These are phyloP conservation scores for Macropodus opercularis DNA, from an alignment of 2,797 vertebrate genomes.

Conservation along the genomic window DNA sequence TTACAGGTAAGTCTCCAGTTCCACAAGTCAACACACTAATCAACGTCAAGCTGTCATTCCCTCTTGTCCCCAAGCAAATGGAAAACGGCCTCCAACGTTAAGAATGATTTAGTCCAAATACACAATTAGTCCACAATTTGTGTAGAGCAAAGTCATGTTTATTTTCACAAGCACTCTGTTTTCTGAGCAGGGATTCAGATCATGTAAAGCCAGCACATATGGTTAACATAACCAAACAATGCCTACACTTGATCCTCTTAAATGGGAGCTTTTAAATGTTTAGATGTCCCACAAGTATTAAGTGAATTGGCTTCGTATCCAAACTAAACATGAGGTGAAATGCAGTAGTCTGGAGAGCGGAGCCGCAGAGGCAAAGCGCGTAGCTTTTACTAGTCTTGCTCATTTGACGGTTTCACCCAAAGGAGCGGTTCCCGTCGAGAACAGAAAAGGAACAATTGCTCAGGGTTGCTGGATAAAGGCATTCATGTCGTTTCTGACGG, in stretches of 20 bases:
- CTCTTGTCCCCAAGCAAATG: constrained; percentile 67
- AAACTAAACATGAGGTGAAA: constrained; percentile 80
- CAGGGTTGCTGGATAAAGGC: constrained; percentile 1
- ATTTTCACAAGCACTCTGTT: constrained; percentile 79
- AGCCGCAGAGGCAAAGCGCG: constrained; percentile 62
- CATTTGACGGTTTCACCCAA: constrained; percentile 66
- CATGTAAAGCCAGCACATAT: constrained; percentile 82
- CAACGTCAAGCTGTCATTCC: constrained; percentile 80
- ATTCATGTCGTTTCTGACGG: constrained; percentile 27
- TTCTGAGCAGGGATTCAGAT: constrained; percentile 77
- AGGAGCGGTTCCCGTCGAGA: constrained; percentile 67
- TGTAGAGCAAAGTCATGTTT: constrained; percentile 82
- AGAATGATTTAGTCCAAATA: constrained; percentile 81
- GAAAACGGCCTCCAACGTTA: constrained; percentile 77
- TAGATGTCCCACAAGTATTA: constrained; percentile 83
- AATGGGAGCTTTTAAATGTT: constrained; percentile 81
- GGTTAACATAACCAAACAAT: constrained; percentile 87
- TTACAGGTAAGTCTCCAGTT: constrained; percentile 81
- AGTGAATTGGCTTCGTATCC: constrained; percentile 76
- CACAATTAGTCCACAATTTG: constrained; percentile 83
- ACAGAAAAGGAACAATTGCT: no score
- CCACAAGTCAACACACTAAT: constrained; percentile 80
- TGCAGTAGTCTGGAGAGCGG: constrained; percentile 75
- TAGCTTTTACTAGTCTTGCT: constrained; percentile 74
- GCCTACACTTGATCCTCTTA: constrained; percentile 82